Percentiles rank a stretch among this genome's conserved stretches.
These are phyloP conservation scores for Hydraecia micacea DNA, from an alignment of 2,888 invertebrate species.

Conservation along the genomic window DNA sequence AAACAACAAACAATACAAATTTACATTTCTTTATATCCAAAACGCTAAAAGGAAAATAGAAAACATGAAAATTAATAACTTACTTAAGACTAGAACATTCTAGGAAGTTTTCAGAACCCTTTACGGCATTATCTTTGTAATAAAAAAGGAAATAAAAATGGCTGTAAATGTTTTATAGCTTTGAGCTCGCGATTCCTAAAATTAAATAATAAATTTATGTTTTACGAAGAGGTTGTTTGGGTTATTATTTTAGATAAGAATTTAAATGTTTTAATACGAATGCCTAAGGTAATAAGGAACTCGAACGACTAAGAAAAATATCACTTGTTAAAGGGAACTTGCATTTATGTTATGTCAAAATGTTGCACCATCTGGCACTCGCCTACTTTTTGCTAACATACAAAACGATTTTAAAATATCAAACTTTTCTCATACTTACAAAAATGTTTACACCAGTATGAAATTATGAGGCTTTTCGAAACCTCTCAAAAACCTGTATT, in stretches of 20 bases:
- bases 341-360: not conserved
- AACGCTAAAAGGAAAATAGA: not conserved
- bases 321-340: not conserved
- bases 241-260: slow-evolving; percentile 40
- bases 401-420: not conserved
- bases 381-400: not conserved
- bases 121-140: slow-evolving; percentile 60
- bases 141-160: slow-evolving; percentile 65
- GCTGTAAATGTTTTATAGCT: slow-evolving; percentile 64
- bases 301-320: not conserved
- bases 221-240: slow-evolving; percentile 36
- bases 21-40: not conserved
- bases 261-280: slow-evolving; percentile 1
- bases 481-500: slow-evolving; percentile 3
- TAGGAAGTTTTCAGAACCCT: slow-evolving; percentile 50
- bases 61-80: slow-evolving; percentile 44
- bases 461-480: not conserved
- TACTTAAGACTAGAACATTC: slow-evolving; percentile 49
- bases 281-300: not conserved
- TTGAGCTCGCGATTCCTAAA: slow-evolving; percentile 55
- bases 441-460: not conserved
- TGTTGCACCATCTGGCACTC: not conserved
- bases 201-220: slow-evolving; percentile 67
- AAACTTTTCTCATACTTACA: not conserved
- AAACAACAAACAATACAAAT: not conserved